Evolutionary conservation across 2,113 vertebrate genomes (phyloP), one percentile per base, ranked within the genome.

Genomic region (Halcyon malimbica): DNA sequence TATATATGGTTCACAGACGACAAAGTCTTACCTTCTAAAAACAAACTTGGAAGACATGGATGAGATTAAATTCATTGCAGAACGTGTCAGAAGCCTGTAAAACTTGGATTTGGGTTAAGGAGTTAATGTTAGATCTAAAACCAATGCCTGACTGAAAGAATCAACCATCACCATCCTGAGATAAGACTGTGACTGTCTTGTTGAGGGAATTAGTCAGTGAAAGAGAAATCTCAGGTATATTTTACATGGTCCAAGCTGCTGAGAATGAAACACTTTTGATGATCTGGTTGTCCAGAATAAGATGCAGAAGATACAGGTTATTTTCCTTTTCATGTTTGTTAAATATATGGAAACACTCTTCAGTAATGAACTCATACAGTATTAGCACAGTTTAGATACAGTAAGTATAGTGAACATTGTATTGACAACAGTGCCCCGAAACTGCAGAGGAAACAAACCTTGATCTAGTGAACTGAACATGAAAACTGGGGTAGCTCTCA

Each of bases 381-480:
- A 69, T 33, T 48, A 33, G 17, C 2, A 1, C 2, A 90, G 44
- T 39, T 91, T 48, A 69, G 23, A 16, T 35, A 56, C 31, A 44
- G 39, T 4, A 46, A 75, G 12, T 9, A 42, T 0, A 77, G 16
- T 6, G 26, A 81, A 63, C 9, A 35, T 0, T 10, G 0, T 31
- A 67, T 35, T 39, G 35, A 56, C 9, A 95, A 39, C 33, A 56
- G 13, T 37, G 20, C 0, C 2, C 10, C 6, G 6, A 23, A 57
- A 78, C 1, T 41, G 28, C 25, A 79, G 8, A 65, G 39, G n/a
- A 82, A 85, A 48, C 4, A 71, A 78, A 78, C 13, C 28, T 63
- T 26, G 21, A 20, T 42, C 31, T 11, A 64, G 50, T 46, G 33
- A 74, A 46, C 5, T 16, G n/a, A 78, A 74, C 20, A 25, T 12